Conservation (phyloP, 2,797 vertebrate genomes). For the Sphaeramia orbicularis region DNA sequence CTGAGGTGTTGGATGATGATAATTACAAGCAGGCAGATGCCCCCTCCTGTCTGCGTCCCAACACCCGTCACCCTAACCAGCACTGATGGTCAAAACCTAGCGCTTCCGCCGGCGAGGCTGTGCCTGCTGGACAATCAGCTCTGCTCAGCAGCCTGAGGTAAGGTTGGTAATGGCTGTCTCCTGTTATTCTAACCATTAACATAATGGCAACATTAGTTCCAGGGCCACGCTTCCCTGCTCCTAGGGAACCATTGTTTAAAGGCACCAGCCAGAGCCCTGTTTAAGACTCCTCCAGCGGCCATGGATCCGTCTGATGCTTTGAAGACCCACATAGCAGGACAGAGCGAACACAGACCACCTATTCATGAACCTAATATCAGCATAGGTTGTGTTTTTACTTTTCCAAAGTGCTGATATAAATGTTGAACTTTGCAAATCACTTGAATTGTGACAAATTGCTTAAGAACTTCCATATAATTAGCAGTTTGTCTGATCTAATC, state of each 20-base stretch:
- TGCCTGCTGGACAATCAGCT: constrained; percentile 48
- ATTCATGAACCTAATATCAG: constrained; percentile 64
- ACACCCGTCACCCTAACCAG: constrained; percentile 59
- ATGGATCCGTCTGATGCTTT: constrained; percentile 57
- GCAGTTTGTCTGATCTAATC: constrained; percentile 56
- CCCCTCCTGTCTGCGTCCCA: constrained; percentile 50
- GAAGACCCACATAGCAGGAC: constrained; percentile 61
- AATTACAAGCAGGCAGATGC: constrained; percentile 70
- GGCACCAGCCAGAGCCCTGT: constrained; percentile 47
- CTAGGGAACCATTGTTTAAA: constrained; percentile 79
- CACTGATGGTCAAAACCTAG: constrained; percentile 68
- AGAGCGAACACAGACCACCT: constrained; percentile 60
- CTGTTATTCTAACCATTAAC: constrained; percentile 87
- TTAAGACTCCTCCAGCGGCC: constrained; percentile 51
- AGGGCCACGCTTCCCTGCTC: constrained; percentile 78
- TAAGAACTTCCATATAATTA: constrained; percentile 71
- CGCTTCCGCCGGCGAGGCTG: constrained; percentile 30
- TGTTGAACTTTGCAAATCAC: constrained; percentile 52
- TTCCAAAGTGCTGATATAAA: constrained; percentile 45
- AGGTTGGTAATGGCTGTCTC: constrained; percentile 73
- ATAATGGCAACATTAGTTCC: constrained; percentile 87
- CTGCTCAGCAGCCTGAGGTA: constrained; percentile 51
- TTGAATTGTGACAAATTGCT: constrained; percentile 70
- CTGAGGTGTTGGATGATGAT: constrained; percentile 30
- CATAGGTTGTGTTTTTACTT: constrained; percentile 62